A percentile compares a stretch with the other conserved stretches of the same genome.
These are phyloP conservation scores for Parnassius orleans DNA, from an alignment of 2,888 invertebrate genomes.

Conservation along the genomic window DNA sequence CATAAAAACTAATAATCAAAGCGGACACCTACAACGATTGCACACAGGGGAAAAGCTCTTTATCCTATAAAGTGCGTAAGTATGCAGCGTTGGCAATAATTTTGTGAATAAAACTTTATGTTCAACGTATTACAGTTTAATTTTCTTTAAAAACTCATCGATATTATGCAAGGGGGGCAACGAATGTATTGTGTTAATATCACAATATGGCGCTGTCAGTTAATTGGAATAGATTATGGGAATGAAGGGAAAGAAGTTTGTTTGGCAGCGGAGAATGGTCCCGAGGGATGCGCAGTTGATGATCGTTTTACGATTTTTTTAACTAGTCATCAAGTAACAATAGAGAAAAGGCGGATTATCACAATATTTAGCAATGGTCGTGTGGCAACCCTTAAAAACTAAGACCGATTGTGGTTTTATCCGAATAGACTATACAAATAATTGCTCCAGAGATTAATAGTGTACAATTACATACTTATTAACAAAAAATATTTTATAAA, in stretches of 20 bases:
- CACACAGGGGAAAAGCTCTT: slow-evolving; percentile 23
- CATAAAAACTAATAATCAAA: slow-evolving; percentile 26
- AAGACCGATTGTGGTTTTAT: slow-evolving; percentile 55
- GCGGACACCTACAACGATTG: slow-evolving; percentile 23
- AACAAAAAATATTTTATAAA: background rate
- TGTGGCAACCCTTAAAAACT: slow-evolving; percentile 60
- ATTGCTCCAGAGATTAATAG: slow-evolving; percentile 20
- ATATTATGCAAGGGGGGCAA: slow-evolving; percentile 43
- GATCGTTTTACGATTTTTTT: slow-evolving; percentile 64
- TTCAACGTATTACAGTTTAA: background rate
- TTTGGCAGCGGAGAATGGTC: slow-evolving; percentile 56
- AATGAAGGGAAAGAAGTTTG: slow-evolving; percentile 66
- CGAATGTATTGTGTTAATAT: slow-evolving; percentile 74
- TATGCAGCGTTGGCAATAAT: slow-evolving; percentile 5
- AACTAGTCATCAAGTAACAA: slow-evolving; percentile 78
- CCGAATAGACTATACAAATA: slow-evolving; percentile 15
- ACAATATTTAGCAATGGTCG: slow-evolving; percentile 75
- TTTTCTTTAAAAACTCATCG: background rate
- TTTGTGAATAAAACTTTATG: slow-evolving; percentile 5
- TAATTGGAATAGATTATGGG: slow-evolving; percentile 82
- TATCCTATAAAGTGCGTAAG: slow-evolving; percentile 24
- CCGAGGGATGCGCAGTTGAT: slow-evolving; percentile 57
- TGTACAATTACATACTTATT: slow-evolving; percentile 9
- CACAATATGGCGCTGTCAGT: slow-evolving; percentile 80
- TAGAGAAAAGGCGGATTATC: slow-evolving; percentile 67